Base-by-base conservation (phyloP, 2,888 invertebrate genomes). In the Melangyna quadrimaculata region DNA sequence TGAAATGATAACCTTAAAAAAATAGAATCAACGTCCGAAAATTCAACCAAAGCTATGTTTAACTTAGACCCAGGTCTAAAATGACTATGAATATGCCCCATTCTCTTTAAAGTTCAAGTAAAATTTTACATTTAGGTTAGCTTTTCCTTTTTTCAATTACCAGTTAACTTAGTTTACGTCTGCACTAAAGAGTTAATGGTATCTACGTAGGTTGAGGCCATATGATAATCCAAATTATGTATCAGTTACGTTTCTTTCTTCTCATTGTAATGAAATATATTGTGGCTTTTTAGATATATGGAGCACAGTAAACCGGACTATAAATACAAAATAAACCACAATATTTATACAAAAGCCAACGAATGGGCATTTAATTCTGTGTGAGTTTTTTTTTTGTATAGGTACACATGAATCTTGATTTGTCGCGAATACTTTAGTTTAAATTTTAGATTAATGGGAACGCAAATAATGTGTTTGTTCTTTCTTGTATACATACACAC, bases 141-240 rank as follows among this genome's bases (percentile, higher is more conserved):
- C 7, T 40, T 40, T 40, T 40, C 40, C 40, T 5, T n/a, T 51
- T 51, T 14, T 51, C 27, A n/a, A 27, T 27, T 14, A 14, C 24
- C 51, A 27, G 7, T 24, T 48, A 3, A 43, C 8, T 43, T 3
- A 10, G 19, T 19, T 45, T 19, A 19, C 4, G 19, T 45, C 45
- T 19, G 0, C 9, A 19, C 19, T 19, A 24, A 51, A 51, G 51
- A 51, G 14, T 27, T 7, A 51, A 24, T 51, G 45, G 69, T 69
- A 79, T 74, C 69, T 79, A 43, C n/a, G n/a, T 27, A 40, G 73
- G 73, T 73, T 69, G 72, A 79, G 73, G 79, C 69, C 79, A 74
- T 74, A 74, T 69, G 79, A 79, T 73, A 69, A 79, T 72, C 73
- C 61, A 29, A 45, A 67, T 43, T 27, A 69, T 40, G 79, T 79